Percentiles rank a stretch among this genome's conserved stretches.
These are phyloP conservation scores for Trematomus loennbergii DNA, from an alignment of 2,113 vertebrate genomes.

Conservation along the genomic window DNA sequence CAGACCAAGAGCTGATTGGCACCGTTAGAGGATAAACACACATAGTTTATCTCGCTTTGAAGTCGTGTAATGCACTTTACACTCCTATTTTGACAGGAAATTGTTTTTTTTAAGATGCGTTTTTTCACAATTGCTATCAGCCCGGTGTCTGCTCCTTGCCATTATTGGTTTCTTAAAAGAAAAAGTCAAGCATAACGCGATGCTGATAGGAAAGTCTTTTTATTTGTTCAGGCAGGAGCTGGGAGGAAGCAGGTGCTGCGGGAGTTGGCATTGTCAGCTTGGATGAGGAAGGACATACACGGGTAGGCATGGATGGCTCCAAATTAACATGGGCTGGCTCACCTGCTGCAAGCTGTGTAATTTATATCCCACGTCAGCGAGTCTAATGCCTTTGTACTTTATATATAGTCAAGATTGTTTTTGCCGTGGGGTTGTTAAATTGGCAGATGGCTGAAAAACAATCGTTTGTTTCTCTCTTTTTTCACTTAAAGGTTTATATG, in stretches of 20 bases:
- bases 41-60: conserved; percentile 62
- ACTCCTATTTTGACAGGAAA: neutral
- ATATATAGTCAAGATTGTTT: conserved; percentile 57
- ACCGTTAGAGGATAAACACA: conserved; percentile 48
- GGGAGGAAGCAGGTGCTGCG: conserved; percentile 59
- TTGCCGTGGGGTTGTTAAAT: conserved; percentile 32
- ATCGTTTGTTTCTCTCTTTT: conserved; percentile 21
- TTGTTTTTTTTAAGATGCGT: neutral
- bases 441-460: conserved; percentile 60
- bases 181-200: conserved; percentile 35
- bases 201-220: conserved; percentile 46
- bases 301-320: conserved; percentile 62
- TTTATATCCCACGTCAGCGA: conserved; percentile 65
- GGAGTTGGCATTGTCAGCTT: conserved; percentile 43
- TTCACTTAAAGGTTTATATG: conserved; percentile 15
- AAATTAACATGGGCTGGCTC: conserved; percentile 61
- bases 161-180: conserved; percentile 36
- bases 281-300: conserved; percentile 60
- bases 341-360: conserved; percentile 65
- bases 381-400: conserved; percentile 65
- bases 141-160: conserved; percentile 17
- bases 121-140: conserved; percentile 9
- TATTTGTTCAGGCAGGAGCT: conserved; percentile 48
- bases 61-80: conserved; percentile 31
- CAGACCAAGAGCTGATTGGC: conserved; percentile 69